Conservation (phyloP, 2,888 invertebrate genomes). For the Pachymerium ferrugineum region DNA sequence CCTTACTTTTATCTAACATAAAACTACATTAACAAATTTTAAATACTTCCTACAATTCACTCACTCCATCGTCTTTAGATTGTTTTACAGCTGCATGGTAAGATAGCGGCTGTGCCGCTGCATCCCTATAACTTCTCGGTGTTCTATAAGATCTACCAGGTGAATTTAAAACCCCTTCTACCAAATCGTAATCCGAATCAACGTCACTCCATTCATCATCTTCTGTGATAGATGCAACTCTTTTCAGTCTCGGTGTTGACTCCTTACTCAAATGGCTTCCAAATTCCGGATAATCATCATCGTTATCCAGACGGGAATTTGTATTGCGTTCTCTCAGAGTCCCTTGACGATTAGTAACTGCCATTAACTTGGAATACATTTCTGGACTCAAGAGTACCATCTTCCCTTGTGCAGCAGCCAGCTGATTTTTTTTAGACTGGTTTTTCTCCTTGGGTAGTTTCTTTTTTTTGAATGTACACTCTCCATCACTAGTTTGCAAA, state of each 20-base stretch:
- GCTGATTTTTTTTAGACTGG: neutral
- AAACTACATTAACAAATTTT: neutral
- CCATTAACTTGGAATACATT: slow-evolving; percentile 29
- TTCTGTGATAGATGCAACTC: neutral
- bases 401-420: slow-evolving; percentile 16
- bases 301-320: neutral
- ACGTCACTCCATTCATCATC: slow-evolving; percentile 29
- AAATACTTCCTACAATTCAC: neutral
- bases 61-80: neutral
- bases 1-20: neutral
- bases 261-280: neutral
- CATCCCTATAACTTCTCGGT: neutral
- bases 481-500: neutral
- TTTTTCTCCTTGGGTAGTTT: slow-evolving; percentile 20
- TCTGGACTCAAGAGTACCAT: slow-evolving; percentile 26
- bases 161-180: neutral
- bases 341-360: neutral
- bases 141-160: neutral
- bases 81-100: neutral
- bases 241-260: neutral
- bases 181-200: slow-evolving; percentile 28
- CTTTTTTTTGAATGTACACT: neutral
- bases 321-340: neutral
- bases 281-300: slow-evolving; percentile 21
- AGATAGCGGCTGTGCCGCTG: neutral